A percentile compares a stretch with the other conserved stretches of the same genome.
These are phyloP conservation scores for Pelodytes ibericus DNA, from an alignment of 2,797 vertebrate species.

Conservation along the genomic window DNA sequence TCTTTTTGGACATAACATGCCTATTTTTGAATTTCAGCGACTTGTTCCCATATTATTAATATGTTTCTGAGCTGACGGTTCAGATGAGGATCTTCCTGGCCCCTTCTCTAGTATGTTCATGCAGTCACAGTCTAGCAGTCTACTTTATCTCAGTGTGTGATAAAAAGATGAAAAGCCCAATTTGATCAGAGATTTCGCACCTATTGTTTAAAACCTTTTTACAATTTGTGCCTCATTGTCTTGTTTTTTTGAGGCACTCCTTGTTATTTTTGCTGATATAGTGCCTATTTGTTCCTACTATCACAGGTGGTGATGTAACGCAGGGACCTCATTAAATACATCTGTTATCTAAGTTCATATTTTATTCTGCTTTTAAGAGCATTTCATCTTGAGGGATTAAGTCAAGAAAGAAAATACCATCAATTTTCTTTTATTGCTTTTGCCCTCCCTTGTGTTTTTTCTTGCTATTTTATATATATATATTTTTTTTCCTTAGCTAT, in stretches of 20 bases:
- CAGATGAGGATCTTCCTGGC: background rate
- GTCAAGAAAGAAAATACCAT: conserved; percentile 60
- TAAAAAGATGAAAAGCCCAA: conserved; percentile 29
- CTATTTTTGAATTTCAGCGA: background rate
- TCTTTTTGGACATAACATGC: background rate
- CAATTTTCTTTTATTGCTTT: conserved; percentile 57
- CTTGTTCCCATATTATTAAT: background rate
- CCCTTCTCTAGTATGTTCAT: background rate
- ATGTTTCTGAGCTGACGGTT: background rate
- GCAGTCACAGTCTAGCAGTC: background rate
- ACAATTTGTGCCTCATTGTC: conserved; percentile 28
- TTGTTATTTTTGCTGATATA: conserved; percentile 66
- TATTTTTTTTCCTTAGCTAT: conserved; percentile 44
- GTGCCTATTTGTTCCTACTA: conserved; percentile 56
- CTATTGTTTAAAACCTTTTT: conserved; percentile 38
- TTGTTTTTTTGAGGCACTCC: conserved; percentile 56
- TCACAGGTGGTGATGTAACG: conserved; percentile 64
- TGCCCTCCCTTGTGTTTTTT: conserved; percentile 61
- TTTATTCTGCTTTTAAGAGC: conserved; percentile 71
- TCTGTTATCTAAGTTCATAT: conserved; percentile 70
- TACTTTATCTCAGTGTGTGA: background rate
- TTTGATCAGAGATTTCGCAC: conserved; percentile 30
- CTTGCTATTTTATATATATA: too few species aligned
- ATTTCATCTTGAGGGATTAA: conserved; percentile 65
- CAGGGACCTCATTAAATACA: conserved; percentile 68